Evolutionary conservation across 1,140 invertebrate species (phyloP).

Genomic region (Trichoplusia ni): DNA sequence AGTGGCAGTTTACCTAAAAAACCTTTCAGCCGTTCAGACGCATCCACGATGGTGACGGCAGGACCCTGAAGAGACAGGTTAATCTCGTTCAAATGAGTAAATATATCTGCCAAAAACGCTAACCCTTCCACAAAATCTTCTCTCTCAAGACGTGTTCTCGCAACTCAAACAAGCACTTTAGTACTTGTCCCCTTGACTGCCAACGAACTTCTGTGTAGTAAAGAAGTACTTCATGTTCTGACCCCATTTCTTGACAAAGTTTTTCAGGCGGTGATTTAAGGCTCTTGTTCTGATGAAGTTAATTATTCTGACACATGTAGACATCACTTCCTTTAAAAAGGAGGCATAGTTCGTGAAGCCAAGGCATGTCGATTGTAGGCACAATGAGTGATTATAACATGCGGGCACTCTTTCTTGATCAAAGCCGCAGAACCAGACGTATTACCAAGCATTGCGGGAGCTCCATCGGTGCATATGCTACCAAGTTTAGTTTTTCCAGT

Average conservation of each 20-base stretch:
- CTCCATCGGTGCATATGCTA: constrained; percentile 22
- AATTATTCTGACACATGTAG: constrained; percentile 18
- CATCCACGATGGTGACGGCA: constrained; percentile 11
- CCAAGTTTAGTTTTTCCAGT: constrained; percentile 8
- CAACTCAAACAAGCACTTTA: constrained; percentile 26
- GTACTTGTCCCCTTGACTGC: constrained; percentile 26
- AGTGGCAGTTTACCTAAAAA: constrained; percentile 14
- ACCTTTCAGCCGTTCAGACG: constrained; percentile 2
- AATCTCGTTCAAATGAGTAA: constrained; percentile 12
- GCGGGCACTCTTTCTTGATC: constrained; percentile 12
- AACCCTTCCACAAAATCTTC: constrained; percentile 24
- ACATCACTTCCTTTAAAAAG: constrained; percentile 24
- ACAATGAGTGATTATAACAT: constrained; percentile 15
- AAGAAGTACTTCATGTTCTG: constrained; percentile 29
- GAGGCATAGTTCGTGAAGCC: constrained; percentile 20
- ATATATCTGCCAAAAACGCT: constrained; percentile 22
- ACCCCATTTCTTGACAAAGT: constrained; percentile 22
- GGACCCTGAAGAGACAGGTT: constrained; percentile 16
- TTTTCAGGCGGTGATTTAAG: constrained; percentile 17
- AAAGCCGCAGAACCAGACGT: constrained; percentile 20
- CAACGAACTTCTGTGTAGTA: constrained; percentile 28
- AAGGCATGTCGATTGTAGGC: constrained; percentile 25
- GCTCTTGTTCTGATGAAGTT: constrained; percentile 28
- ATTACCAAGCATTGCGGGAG: constrained; percentile 23
- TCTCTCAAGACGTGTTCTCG: constrained; percentile 9